These are phyloP conservation scores for Amphiura filiformis DNA, from an alignment of 35 echinoderm and acorn worm genomes.

Conservation along the genomic window DNA sequence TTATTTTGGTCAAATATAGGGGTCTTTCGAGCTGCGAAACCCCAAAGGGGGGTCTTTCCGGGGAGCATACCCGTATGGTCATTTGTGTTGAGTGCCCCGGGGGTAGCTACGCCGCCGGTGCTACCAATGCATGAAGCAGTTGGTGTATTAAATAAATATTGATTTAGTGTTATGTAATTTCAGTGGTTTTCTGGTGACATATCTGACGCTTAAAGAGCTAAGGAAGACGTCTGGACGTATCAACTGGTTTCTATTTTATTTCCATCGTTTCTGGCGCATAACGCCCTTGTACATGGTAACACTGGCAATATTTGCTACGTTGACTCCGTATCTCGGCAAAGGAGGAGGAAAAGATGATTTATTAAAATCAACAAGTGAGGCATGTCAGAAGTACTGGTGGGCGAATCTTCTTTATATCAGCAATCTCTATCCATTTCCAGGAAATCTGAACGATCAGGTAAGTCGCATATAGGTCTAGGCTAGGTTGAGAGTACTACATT, in stretches of 20 bases:
- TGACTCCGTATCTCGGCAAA: conserved; percentile 49
- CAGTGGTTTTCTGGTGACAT: conserved; percentile 78
- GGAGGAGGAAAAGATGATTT: conserved; percentile 2
- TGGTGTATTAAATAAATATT: too few relatives aligned
- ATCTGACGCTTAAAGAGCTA: conserved; percentile 72
- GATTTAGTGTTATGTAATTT: not conserved
- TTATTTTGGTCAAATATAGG: too few relatives aligned
- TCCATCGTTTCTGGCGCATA: conserved; percentile 85
- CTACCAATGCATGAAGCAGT: too few relatives aligned
- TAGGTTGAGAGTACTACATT: too few relatives aligned
- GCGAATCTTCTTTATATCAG: conserved; percentile 78
- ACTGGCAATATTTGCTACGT: conserved; percentile 52
- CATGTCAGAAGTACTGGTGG: conserved; percentile 72
- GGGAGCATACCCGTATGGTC: too few relatives aligned
- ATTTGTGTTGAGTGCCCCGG: too few relatives aligned
- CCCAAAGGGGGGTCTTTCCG: too few relatives aligned
- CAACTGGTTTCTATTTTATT: conserved; percentile 83
- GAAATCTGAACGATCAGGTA: conserved; percentile 27
- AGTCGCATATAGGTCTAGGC: too few relatives aligned
- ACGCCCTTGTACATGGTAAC: conserved; percentile 72
- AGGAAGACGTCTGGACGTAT: conserved; percentile 33
- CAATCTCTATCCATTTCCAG: conserved; percentile 83
- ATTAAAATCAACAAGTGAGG: not conserved
- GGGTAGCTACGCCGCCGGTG: too few relatives aligned
- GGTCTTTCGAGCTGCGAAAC: too few relatives aligned